These are phyloP conservation scores for Acyrthosiphon pisum DNA, from an alignment of 1,140 invertebrate species.

Conservation along the genomic window DNA sequence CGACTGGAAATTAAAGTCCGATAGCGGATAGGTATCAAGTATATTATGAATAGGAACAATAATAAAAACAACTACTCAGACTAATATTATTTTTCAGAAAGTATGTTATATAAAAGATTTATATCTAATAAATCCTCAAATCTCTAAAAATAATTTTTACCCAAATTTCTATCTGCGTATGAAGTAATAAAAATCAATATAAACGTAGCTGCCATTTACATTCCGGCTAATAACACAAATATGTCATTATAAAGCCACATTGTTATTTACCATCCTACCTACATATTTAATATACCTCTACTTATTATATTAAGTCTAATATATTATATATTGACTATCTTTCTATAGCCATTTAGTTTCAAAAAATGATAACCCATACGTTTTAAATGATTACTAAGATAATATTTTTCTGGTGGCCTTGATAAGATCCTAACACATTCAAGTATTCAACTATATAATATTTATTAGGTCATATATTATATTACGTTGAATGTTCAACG, in stretches of 20 bases:
- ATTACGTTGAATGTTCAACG: not conserved
- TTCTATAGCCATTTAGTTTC: not conserved
- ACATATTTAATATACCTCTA: not conserved
- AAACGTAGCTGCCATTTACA: not conserved
- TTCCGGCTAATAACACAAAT: not conserved
- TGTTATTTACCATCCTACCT: not conserved
- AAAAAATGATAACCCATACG: not conserved
- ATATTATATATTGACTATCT: not conserved
- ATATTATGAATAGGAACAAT: not conserved
- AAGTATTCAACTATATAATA: not conserved
- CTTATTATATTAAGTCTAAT: not conserved
- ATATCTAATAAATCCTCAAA: not conserved
- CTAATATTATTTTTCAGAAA: too few species aligned
- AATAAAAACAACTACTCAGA: too few species aligned
- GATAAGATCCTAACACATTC: not conserved
- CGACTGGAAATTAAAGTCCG: not conserved
- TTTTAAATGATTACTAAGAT: not conserved
- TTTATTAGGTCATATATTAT: not conserved
- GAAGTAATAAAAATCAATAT: not conserved
- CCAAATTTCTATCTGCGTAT: not conserved
- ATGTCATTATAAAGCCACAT: not conserved
- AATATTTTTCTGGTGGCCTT: not conserved
- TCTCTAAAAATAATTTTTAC: not conserved
- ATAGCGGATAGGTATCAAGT: not conserved
- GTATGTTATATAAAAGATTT: too few species aligned